Conservation (phyloP, 2,113 vertebrate species). For the Tor tambroides region DNA sequence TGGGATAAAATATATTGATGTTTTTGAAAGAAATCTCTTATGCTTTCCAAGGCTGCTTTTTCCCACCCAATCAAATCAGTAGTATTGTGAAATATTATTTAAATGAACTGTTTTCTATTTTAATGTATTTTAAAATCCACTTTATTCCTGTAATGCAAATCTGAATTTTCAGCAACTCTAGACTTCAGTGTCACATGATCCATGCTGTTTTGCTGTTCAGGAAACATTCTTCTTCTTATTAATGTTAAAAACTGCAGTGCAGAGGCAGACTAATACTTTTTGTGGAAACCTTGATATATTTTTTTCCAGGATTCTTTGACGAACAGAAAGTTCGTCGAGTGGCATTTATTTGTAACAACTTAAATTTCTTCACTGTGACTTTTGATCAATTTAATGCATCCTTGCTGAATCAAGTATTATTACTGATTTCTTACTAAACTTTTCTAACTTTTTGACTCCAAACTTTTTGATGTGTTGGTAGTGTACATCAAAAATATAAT, state of each 20-base stretch:
- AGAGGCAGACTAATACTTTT: too few species aligned
- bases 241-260: neutral
- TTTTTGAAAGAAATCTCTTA: neutral
- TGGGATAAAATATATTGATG: too few species aligned
- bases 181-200: neutral
- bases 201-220: neutral
- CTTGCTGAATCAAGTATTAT: neutral
- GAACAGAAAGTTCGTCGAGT: neutral
- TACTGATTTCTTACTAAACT: neutral
- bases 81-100: neutral
- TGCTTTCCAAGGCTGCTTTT: neutral
- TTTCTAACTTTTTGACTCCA: neutral
- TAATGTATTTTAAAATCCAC: neutral
- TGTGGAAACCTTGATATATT: too few species aligned
- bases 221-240: neutral
- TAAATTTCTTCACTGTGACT: neutral
- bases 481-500: neutral
- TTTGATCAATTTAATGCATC: neutral
- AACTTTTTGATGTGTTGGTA: neutral
- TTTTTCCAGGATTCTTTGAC: neutral
- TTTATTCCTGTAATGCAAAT: neutral
- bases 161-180: neutral
- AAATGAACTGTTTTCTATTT: neutral
- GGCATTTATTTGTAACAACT: neutral
- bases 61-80: neutral